Base-by-base conservation (phyloP, 2,797 vertebrate species). In the Pteronotus mesoamericanus region DNA sequence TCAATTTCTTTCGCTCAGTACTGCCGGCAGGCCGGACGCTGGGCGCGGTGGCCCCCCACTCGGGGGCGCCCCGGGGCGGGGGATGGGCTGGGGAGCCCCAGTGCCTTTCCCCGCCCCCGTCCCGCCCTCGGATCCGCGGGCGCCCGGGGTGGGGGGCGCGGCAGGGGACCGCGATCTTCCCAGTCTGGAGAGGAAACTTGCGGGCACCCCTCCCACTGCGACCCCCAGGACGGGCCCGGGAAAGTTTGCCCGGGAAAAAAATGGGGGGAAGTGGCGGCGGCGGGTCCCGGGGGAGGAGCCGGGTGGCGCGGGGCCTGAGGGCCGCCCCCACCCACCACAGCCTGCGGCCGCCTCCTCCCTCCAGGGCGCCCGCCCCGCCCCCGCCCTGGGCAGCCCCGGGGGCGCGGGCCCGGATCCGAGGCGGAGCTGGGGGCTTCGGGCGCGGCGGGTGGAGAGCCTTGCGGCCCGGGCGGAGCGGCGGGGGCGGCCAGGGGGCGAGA, bases 161-260 rank as follows among this genome's bases (percentile, higher is more conserved):
- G 69, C 66, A 51, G 87, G 80, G 39, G 74, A 74, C 89, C 22
- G 5, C 0, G 77, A 34, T 9, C 55, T 34, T 95, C 88, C 93
- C 79, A n/a, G 89, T 89, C 86, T 0, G 39, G 8, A n/a, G 80
- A 87, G 96, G 91, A 97, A 97, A 97, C 96, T 98, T 97, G 44
- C 51, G 64, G 69, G 71, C 72, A 29, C 89, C 88, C 96, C 91
- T 89, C 89, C 80, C 53, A 64, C n/a, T 0, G 48, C 75, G 91
- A 93, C 96, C 96, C 96, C 95, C 57, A 59, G 91, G 85, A 78
- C 84, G 0, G 83, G 96, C 91, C 95, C 61, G 29, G 79, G 89
- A 97, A 98, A 98, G 97, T 98, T 98, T 98, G 86, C 82, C 95
- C 39, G 22, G 80, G 78, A 94, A 57, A 51, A 37, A 18, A 48